Base-by-base conservation (phyloP, 92 coral and sea anemone species). In the Palythoa grandis region DNA sequence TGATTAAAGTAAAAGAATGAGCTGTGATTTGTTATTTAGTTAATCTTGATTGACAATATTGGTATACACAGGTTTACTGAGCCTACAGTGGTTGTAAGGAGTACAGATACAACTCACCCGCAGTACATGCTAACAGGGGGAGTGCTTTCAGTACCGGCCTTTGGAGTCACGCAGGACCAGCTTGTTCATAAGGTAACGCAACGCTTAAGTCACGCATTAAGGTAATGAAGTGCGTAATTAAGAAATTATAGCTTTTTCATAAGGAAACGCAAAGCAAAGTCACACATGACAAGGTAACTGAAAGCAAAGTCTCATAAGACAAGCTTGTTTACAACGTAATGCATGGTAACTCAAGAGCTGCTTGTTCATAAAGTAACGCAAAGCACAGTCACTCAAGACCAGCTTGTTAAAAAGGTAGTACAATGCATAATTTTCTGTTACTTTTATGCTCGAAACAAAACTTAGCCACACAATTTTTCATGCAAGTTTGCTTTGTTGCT, bases 121-220 rank as follows among this genome's bases (percentile, higher is more conserved):
- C 85, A 80, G 14, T 80, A 80, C 43, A 17, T 80, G 9, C 47
- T 80, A 23, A 65, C 54, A 1, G 74, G 47, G 40, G 65, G 25
- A 39, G 23, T 40, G 15, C 40, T 80, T 25, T 39, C 85, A 4
- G 57, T 80, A 48, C 74, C 85, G 12, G 85, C 85, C 54, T 80
- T 80, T 65, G 85, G 85, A 65, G 85, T 80, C 60, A 80, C 85
- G 8, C 85, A 80, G 48, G 85, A 80, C 70, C 85, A 80, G 63
- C 60, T 80, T 17, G 85, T 80, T 20, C 85, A 80, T 66, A 80
- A 66, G 85, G 85, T 80, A 80, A 43, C 24, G 16, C 74, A 69
- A 25, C 25, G 9, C 37, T 15, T 25, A 25, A 67, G 65, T 58
- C 22, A 58, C n/a, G 65, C 65, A 15, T 0, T 5, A 43, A 0